Conservation (phyloP, 35 echinoderm and acorn worm species). For the Nesometra sesokonis region DNA sequence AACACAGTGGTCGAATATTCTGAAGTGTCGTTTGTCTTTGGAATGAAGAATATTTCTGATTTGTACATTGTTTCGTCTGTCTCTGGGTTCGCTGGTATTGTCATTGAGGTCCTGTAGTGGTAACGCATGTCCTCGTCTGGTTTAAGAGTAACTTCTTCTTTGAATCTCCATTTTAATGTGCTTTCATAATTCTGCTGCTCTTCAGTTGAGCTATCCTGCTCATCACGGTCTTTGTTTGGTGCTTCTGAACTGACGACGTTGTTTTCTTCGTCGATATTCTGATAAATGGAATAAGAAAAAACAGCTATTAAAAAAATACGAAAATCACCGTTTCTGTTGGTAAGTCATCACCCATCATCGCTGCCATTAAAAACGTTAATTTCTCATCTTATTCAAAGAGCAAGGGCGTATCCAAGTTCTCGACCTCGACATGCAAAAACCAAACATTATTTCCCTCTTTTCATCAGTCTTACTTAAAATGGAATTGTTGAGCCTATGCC, state of each 20-base stretch:
- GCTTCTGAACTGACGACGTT: neutral
- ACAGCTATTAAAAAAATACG: no score
- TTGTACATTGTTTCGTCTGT: neutral
- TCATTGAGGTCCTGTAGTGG: neutral
- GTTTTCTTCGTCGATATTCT: neutral
- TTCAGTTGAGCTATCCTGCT: neutral
- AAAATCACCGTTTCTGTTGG: no score
- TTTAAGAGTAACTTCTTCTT: neutral
- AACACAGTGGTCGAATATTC: neutral
- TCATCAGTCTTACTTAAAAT: no score
- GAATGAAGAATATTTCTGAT: neutral
- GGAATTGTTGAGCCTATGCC: no score
- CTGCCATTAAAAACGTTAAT: no score
- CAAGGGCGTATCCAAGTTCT: no score
- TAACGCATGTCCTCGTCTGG: neutral
- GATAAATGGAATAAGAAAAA: neutral
- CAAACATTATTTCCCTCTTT: no score
- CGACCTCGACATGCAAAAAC: no score
- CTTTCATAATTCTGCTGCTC: neutral
- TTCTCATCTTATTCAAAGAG: no score
- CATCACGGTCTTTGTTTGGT: neutral
- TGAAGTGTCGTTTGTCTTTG: neutral
- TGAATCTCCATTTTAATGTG: neutral
- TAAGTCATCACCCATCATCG: no score
- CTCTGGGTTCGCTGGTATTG: neutral